These are phyloP conservation scores for Sylvilagus floridanus DNA, from an alignment of 2,797 vertebrate species.

Conservation along the genomic window DNA sequence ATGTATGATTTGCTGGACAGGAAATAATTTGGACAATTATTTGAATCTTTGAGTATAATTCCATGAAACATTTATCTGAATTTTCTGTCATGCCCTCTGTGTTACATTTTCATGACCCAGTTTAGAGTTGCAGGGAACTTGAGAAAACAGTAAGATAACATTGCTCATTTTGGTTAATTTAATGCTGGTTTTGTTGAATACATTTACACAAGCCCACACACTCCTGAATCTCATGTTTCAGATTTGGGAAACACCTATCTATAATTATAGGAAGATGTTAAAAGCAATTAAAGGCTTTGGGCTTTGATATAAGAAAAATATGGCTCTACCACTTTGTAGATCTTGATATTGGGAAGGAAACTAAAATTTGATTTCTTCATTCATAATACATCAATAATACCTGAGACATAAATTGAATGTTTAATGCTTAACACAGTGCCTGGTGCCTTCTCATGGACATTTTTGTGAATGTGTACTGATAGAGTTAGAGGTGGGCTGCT, in stretches of 20 bases:
- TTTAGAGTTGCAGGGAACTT: not conserved
- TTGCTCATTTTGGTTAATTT: not conserved
- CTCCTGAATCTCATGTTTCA: not conserved
- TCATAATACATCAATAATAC: not conserved
- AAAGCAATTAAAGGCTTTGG: not conserved
- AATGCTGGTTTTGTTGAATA: not conserved
- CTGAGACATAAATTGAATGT: not conserved
- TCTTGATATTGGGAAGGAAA: slow-evolving; percentile 4
- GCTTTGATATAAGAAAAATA: not conserved
- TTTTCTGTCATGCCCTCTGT: not conserved
- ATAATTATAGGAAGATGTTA: not conserved
- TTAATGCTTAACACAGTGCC: not conserved
- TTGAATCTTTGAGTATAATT: not conserved
- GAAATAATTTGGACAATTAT: not conserved
- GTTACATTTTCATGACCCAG: not conserved
- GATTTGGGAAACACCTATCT: not conserved
- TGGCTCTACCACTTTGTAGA: not conserved
- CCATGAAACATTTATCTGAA: not conserved
- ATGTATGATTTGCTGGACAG: not conserved
- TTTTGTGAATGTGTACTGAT: not conserved
- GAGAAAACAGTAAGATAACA: not conserved
- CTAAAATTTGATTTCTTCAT: not conserved
- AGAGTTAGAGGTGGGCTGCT: not conserved
- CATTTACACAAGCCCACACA: not conserved
- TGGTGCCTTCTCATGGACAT: not conserved